These are phyloP conservation scores for Phaenicophaeus curvirostris DNA, from an alignment of 2,797 vertebrate genomes.

Conservation along the genomic window DNA sequence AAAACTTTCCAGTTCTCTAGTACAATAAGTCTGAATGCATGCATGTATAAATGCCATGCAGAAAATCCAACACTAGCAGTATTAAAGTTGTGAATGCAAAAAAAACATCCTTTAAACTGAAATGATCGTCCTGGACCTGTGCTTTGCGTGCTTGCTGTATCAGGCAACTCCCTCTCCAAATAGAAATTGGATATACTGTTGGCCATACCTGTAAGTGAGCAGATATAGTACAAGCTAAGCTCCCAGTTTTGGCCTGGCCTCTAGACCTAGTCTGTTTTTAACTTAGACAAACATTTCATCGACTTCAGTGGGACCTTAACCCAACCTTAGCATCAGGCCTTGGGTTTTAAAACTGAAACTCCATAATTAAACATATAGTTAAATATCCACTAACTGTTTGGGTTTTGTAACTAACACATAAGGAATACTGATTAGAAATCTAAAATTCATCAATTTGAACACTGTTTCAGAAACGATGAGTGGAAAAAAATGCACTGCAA, in stretches of 20 bases:
- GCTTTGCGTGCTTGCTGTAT: neutral
- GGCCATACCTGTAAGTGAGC: neutral
- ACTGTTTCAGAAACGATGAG: neutral
- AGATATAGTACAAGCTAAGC: neutral
- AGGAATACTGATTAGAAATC: neutral
- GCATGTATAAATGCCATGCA: neutral
- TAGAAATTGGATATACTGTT: neutral
- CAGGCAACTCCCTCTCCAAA: accelerated
- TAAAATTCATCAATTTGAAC: neutral
- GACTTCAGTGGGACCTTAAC: neutral
- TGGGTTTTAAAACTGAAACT: neutral
- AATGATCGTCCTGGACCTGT: neutral
- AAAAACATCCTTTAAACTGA: neutral
- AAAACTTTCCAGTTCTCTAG: neutral
- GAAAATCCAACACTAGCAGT: neutral
- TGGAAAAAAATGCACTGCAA: neutral
- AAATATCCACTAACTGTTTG: neutral
- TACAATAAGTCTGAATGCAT: neutral
- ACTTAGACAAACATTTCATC: neutral
- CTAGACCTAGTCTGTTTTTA: neutral
- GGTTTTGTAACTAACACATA: neutral
- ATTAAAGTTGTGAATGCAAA: neutral
- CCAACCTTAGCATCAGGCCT: neutral
- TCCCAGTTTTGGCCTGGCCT: neutral
- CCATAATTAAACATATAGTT: neutral